Base-by-base conservation (phyloP, 2,113 vertebrate genomes). In the Hydropotes inermis region DNA sequence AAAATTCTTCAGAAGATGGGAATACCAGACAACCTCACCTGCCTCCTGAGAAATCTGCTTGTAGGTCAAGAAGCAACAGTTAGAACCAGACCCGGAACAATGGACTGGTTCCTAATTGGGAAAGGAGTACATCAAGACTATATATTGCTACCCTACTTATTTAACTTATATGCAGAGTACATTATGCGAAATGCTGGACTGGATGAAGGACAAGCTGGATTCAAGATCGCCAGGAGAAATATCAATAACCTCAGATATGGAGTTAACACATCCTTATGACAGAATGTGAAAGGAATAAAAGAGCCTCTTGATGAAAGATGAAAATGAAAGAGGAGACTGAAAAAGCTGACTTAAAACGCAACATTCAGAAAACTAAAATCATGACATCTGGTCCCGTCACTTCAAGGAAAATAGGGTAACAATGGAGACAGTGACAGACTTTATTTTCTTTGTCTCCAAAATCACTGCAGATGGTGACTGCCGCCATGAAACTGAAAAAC, bases 51-150 rank as follows among this genome's bases (percentile, higher is more conserved):
- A 67, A 67, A 67, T 67, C 61, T n/a, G 16, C 7, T n/a, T 19
- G 33, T 16, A 67, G 33, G 33, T 67, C 61, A 67, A n/a, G 15
- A 67, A 67, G 33, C 33, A 67, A 67, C 16, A 67, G 61, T 67
- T 67, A 67, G 61, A 67, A 67, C 61, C 3, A 67, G 61, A 67
- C 61, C n/a, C 9, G 33, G 16, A 67, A 67, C 61, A 67, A n/a
- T 2, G 16, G 61, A 67, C 7, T n/a, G 16, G 33, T n/a, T 67
- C 61, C 33, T n/a, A 67, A n/a, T n/a, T n/a, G 16, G 61, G 7
- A 67, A n/a, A 19, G 33, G 15, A n/a, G 16, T n/a, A 67, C 0
- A 1, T 67, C 4, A 67, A n/a, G 4, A 17, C 16, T n/a, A n/a
- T 54, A 67, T 67, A 67, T 67, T 9, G 30, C 61, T 67, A 67